phyloP scores from a whole-genome alignment of 2,113 vertebrate genomes.

The Ciconia maguari region DNA sequence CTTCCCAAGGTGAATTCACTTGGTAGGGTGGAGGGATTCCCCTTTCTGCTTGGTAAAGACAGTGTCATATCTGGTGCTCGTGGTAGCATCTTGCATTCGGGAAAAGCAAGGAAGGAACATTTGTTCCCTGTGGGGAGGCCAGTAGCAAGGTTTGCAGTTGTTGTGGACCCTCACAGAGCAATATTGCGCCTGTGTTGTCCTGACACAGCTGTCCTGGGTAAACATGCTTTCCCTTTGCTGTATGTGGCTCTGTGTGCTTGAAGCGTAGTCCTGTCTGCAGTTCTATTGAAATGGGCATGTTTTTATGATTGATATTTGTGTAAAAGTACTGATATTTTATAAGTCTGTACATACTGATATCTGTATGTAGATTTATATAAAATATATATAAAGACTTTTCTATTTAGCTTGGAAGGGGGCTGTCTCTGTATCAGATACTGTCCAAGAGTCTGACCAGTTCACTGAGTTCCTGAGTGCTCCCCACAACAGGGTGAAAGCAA shows the following conservation, averaged over 20 bases:
- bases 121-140: background rate
- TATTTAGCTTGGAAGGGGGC: no score
- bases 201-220: background rate
- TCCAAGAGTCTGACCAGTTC: no score
- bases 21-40: background rate
- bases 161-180: background rate
- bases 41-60: background rate
- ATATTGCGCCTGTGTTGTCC: background rate
- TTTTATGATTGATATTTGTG: no score
- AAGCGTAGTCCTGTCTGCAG: background rate
- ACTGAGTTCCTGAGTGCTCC: no score
- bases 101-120: background rate
- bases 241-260: background rate
- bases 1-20: background rate
- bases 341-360: no score
- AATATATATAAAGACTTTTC: no score
- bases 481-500: no score
- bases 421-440: no score
- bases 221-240: background rate
- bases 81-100: background rate
- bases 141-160: background rate
- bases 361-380: no score
- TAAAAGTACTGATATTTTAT: no score
- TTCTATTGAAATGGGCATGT: no score
- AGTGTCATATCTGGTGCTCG: background rate